Conservation (phyloP, 2,113 vertebrate species). For the Atlantisia rogersi region DNA sequence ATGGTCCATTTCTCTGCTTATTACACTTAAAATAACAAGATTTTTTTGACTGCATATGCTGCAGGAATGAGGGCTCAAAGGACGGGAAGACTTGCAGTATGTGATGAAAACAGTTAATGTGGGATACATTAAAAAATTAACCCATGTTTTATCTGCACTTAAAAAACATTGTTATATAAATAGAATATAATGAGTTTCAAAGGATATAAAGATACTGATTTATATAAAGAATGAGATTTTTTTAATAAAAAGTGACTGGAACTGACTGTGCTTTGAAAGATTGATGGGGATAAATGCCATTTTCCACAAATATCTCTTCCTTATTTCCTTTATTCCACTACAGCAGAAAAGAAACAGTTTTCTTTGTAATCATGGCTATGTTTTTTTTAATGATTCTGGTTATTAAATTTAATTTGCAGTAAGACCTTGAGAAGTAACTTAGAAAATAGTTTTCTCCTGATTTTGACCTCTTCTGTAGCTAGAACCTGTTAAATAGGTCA, state of each 20-base stretch:
- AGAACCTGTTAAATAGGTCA: neutral
- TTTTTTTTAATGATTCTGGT: neutral
- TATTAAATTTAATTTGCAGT: neutral
- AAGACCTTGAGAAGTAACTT: neutral
- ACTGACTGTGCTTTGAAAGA: neutral
- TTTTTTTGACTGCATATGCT: neutral
- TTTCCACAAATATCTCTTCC: neutral
- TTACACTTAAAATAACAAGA: neutral
- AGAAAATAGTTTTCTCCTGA: neutral
- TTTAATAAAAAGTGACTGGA: neutral
- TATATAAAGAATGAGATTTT: neutral
- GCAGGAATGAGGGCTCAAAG: neutral
- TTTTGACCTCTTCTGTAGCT: neutral
- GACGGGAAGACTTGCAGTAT: neutral
- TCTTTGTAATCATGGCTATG: neutral
- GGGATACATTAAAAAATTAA: neutral
- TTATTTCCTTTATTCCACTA: neutral
- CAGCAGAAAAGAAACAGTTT: neutral
- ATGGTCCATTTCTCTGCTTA: neutral
- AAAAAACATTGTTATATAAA: neutral
- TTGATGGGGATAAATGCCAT: neutral
- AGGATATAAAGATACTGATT: neutral
- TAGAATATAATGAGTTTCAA: neutral
- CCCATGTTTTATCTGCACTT: neutral
- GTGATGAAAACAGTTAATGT: neutral